A percentile compares a stretch with the other conserved stretches of the same genome.
Conservation (phyloP, 2,888 invertebrate genomes). For the Pollenia griseotomentosa region DNA sequence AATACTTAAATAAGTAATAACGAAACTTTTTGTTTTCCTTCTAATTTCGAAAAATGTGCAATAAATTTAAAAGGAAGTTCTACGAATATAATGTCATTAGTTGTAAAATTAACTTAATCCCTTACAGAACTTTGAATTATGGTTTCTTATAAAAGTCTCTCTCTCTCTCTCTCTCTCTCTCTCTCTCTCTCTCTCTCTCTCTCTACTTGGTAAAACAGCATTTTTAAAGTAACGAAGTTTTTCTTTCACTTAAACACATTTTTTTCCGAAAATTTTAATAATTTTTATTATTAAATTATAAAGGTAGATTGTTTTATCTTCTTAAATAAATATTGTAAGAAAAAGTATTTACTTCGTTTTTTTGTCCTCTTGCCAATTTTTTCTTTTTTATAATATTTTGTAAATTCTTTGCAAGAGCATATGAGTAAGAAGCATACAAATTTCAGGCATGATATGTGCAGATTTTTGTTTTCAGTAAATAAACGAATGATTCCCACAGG, state of each 20-base stretch:
- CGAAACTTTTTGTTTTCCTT: too few relatives aligned
- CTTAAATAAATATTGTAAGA: too few relatives aligned
- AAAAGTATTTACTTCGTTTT: neutral
- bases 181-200: neutral
- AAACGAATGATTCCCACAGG: slow-evolving; percentile 34
- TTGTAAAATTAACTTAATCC: too few relatives aligned
- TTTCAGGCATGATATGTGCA: neutral
- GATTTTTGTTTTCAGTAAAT: neutral
- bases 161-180: neutral
- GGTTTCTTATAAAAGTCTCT: too few relatives aligned
- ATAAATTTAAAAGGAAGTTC: too few relatives aligned
- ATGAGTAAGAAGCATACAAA: neutral
- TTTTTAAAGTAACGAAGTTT: neutral
- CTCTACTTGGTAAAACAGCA: neutral
- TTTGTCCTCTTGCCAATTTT: neutral
- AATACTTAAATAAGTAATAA: too few relatives aligned
- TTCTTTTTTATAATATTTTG: neutral
- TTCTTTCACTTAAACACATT: too few relatives aligned
- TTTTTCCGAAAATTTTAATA: neutral
- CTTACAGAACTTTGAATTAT: too few relatives aligned
- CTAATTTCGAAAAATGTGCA: too few relatives aligned
- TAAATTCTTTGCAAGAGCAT: too few relatives aligned
- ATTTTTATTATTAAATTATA: neutral
- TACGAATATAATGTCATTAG: too few relatives aligned
- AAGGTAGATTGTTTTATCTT: neutral